Evolutionary conservation across 2,888 invertebrate species (phyloP).

Genomic region (Cecidostiba fungosa): DNA sequence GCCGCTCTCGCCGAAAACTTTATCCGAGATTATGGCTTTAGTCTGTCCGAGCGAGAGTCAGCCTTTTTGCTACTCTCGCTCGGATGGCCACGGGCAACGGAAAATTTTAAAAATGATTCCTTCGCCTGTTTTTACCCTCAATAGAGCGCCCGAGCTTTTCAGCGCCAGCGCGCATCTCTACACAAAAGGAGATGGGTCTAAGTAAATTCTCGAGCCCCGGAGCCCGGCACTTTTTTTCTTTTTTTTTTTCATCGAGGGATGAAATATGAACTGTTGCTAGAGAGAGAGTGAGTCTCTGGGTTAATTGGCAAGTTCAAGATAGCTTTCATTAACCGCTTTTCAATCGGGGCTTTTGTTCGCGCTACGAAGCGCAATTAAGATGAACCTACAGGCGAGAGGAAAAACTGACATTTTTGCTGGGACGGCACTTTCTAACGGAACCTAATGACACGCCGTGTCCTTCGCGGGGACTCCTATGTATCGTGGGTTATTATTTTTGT

Average conservation of each 20-base stretch:
- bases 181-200: conserved; percentile 18
- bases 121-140: conserved; percentile 11
- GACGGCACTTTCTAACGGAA: not conserved
- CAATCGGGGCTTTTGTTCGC: conserved; percentile 1
- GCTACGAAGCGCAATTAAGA: not conserved
- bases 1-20: conserved; percentile 12
- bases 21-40: conserved; percentile 1
- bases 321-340: conserved; percentile 20
- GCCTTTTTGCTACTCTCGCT: conserved; percentile 26
- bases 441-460: not conserved
- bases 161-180: not conserved
- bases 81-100: conserved; percentile 1
- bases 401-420: not conserved
- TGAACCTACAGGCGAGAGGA: not conserved
- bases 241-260: not conserved
- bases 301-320: conserved; percentile 13
- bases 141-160: not conserved
- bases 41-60: not conserved
- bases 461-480: not conserved
- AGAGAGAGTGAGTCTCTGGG: not conserved
- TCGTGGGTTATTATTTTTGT: not conserved
- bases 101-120: conserved; percentile 51
- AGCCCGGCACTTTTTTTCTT: not conserved
- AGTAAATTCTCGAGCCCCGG: conserved; percentile 17
- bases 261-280: conserved; percentile 14